Conservation (phyloP, 2,797 vertebrate genomes). For the Todus mexicanus region DNA sequence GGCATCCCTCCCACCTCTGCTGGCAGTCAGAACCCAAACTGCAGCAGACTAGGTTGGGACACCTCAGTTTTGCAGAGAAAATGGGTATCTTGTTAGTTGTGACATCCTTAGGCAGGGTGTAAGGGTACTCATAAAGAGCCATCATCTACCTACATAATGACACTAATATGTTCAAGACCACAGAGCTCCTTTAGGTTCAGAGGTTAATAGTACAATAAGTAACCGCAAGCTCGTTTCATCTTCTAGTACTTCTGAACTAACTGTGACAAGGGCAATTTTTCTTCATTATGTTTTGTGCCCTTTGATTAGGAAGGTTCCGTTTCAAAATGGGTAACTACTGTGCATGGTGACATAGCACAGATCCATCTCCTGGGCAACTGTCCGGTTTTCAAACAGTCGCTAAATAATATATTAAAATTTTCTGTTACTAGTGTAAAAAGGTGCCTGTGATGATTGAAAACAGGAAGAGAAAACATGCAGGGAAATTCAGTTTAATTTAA, state of each 20-base stretch:
- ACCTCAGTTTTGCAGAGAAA: not conserved
- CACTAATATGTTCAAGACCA: not conserved
- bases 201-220: not conserved
- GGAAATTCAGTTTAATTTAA: not conserved
- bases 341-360: not conserved
- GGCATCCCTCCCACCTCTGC: not conserved
- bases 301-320: not conserved
- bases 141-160: not conserved
- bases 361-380: not conserved
- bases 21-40: not conserved
- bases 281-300: not conserved
- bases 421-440: not conserved
- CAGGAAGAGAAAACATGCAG: not conserved
- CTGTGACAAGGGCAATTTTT: not conserved
- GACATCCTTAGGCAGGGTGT: not conserved
- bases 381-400: slow-evolving; percentile 13
- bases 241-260: not conserved
- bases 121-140: not conserved
- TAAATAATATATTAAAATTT: not conserved
- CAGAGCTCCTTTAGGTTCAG: not conserved
- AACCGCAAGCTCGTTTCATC: not conserved
- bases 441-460: not conserved
- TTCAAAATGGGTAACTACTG: not conserved
- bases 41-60: not conserved
- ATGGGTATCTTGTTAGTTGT: accelerated